phyloP scores from a whole-genome alignment of 2,888 invertebrate species.

The Himalopsyche anomala region DNA sequence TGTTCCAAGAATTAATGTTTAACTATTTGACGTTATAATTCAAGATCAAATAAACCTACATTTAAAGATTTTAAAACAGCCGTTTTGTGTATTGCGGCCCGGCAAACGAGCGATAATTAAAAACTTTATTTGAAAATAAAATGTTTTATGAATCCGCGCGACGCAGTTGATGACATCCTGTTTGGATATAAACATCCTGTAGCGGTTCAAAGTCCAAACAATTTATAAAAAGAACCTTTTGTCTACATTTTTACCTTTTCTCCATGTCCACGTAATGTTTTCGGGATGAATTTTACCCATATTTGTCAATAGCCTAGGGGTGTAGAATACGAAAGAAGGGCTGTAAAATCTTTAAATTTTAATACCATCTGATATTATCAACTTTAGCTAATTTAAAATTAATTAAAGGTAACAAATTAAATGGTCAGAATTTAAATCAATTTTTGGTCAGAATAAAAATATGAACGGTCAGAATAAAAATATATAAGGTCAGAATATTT shows the following conservation, averaged over 20 bases:
- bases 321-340: neutral
- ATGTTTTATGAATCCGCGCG: neutral
- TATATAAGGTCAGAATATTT: no score
- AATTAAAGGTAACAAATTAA: no score
- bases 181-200: neutral
- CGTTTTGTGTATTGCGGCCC: no score
- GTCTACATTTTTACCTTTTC: neutral
- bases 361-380: no score
- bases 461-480: no score
- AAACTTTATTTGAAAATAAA: neutral
- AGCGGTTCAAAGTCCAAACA: neutral
- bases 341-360: neutral
- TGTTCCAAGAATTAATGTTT: no score
- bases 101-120: neutral
- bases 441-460: no score
- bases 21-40: no score
- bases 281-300: neutral
- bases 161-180: neutral
- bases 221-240: neutral
- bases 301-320: conserved; percentile 3
- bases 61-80: no score
- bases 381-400: no score
- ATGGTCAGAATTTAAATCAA: no score
- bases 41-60: no score
- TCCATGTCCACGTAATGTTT: neutral